Evolutionary conservation across 2,797 vertebrate genomes (phyloP).

Genomic region (Gambelia wislizenii): DNA sequence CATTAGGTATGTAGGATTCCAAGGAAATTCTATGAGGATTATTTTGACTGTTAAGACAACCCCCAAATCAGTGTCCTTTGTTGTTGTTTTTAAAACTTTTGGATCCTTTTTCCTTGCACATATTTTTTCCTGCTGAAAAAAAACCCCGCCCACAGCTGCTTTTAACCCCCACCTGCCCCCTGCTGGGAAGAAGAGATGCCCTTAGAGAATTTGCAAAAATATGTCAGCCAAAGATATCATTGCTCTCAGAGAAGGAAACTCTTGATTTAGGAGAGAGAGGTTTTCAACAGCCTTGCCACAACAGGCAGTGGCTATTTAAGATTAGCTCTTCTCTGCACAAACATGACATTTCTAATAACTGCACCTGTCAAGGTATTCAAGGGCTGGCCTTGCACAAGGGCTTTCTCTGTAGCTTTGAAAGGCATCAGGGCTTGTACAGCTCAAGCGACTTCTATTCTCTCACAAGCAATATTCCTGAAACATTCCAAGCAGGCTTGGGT

Average conservation of each 20-base stretch:
- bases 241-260: background rate
- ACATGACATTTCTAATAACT: slow-evolving; percentile 10
- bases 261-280: background rate
- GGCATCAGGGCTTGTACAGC: background rate
- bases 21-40: too few relatives aligned
- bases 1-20: too few relatives aligned
- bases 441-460: background rate
- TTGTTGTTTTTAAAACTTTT: background rate
- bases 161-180: background rate
- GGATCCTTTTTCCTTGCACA: background rate
- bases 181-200: background rate
- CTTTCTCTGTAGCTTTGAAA: background rate
- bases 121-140: background rate
- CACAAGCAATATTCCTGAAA: background rate
- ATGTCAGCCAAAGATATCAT: background rate
- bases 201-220: background rate
- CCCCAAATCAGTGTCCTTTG: too few relatives aligned
- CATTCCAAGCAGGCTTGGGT: background rate
- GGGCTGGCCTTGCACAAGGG: background rate
- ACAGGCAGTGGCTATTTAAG: background rate
- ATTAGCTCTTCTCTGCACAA: slow-evolving; percentile 5
- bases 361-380: background rate
- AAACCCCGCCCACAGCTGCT: background rate
- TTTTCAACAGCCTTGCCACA: background rate
- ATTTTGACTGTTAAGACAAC: too few relatives aligned